These are phyloP conservation scores for chimpanzee (Pan troglodytes) DNA, from an alignment of 2,113 vertebrate genomes.

Conservation along the genomic window NHGRI_mPanTro3-v2.1_pri NC_072404.2:155430501-155431000, in stretches of 20 bases:
- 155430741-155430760: not conserved
- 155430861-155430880: not conserved
- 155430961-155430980: not conserved
- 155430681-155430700: not conserved
- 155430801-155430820: not conserved
- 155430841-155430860: not conserved
- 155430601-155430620: not conserved
- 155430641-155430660: not conserved
- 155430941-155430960: not conserved
- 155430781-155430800: not conserved
- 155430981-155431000: too few relatives aligned
- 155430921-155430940: not conserved
- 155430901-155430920: not conserved
- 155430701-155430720: not conserved
- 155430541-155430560: not conserved
- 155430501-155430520: not conserved
- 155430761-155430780: not conserved
- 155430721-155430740: not conserved
- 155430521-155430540: not conserved
- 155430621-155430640: not conserved
- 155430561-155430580: not conserved
- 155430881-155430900: not conserved
- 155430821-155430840: not conserved
- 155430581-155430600: not conserved
- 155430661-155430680: not conserved